Evolutionary conservation across 2,113 vertebrate species (phyloP).

Genomic region (Pteropus alecto): DNA sequence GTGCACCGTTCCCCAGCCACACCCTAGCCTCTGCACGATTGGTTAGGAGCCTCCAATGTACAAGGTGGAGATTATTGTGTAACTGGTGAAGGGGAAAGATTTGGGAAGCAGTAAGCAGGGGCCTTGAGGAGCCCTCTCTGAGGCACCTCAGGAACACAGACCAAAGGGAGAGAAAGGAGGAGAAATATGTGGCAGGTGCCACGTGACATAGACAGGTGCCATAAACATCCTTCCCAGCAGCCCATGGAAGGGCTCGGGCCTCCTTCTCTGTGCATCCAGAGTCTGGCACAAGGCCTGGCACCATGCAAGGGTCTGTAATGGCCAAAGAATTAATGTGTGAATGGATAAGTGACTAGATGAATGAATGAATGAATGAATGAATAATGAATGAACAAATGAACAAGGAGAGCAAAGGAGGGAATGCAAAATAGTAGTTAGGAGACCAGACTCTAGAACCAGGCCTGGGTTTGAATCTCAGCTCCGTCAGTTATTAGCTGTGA

Average conservation of each 20-base stretch:
- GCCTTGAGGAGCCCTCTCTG: background rate
- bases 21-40: background rate
- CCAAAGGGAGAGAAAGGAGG: background rate
- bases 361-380: background rate
- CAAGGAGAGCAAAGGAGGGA: background rate
- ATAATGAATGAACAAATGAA: background rate
- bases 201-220: background rate
- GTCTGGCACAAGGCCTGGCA: background rate
- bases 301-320: background rate
- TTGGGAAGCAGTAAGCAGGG: background rate
- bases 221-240: background rate
- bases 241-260: background rate
- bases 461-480: background rate
- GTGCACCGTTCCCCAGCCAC: rapidly evolving
- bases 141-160: background rate
- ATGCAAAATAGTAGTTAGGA: background rate
- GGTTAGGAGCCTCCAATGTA: background rate
- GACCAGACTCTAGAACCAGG: background rate
- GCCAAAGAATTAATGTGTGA: background rate
- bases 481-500: background rate
- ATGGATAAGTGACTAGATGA: background rate
- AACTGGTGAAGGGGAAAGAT: background rate
- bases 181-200: background rate
- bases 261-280: background rate
- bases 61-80: rapidly evolving